Conservation (phyloP, 2,797 vertebrate species). For the Onychomys arenicola region DNA sequence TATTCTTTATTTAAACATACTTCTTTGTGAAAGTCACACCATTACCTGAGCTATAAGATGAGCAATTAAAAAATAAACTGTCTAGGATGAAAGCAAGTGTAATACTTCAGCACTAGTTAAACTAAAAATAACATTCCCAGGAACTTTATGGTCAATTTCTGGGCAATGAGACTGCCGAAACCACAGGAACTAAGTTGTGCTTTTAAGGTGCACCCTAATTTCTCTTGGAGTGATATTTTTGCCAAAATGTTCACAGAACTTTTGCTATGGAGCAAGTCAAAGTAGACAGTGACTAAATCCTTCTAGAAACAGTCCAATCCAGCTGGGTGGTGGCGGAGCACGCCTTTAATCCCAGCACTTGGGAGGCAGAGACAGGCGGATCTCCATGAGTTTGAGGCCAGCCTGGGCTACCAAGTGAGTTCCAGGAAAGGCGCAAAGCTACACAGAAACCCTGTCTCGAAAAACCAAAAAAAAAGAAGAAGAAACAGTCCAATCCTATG, state of each 20-base stretch:
- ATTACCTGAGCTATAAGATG: not conserved
- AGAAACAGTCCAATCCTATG: conserved; percentile 1
- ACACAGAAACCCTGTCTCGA: too few relatives aligned
- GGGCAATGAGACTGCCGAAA: not conserved
- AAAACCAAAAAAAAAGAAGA: too few relatives aligned
- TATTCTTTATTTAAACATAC: not conserved
- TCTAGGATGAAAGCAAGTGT: not conserved
- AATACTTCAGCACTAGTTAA: not conserved
- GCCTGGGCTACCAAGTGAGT: too few relatives aligned
- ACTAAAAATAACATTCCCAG: conserved; percentile 36
- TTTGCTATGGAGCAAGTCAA: conserved; percentile 21
- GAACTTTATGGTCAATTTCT: not conserved
- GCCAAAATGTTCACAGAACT: not conserved
- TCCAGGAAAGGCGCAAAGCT: too few relatives aligned
- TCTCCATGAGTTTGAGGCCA: too few relatives aligned
- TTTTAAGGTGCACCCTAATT: conserved; percentile 30
- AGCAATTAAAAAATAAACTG: conserved; percentile 38
- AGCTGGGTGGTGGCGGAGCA: too few relatives aligned
- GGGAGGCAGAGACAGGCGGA: too few relatives aligned
- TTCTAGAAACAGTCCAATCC: conserved; percentile 27
- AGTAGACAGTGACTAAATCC: not conserved
- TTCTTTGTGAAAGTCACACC: conserved; percentile 23
- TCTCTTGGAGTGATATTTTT: conserved; percentile 8
- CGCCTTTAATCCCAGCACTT: too few relatives aligned
- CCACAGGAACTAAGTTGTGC: conserved; percentile 34